Base-by-base conservation (phyloP, 2,797 vertebrate genomes). In the Toxotes lorentzi region DNA sequence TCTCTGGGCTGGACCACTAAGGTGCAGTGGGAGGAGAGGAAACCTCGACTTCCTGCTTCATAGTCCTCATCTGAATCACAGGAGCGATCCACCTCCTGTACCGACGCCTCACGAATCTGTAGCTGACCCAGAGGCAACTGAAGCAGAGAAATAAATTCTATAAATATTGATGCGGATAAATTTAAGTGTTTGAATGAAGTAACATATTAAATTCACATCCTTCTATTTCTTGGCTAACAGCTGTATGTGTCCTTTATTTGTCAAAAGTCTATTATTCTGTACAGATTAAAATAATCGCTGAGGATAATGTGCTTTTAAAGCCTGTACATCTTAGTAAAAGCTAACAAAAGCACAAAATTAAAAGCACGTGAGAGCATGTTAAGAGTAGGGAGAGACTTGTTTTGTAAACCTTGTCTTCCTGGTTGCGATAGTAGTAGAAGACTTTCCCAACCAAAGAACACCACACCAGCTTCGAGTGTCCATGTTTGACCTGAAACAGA, bases 11-110 rank as follows among this genome's bases (percentile, higher is more conserved):
- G 96, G 80, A 98, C 95, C 92, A 96, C 96, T 84, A 99, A 2
- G 0, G 98, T 99, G 88, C 94, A 97, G 88, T 98, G 97, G 21
- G 97, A 98, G 21, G 98, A 98, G 1, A 98, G 92, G 86, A 98
- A 93, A 11, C 95, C 95, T 40, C 96, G 85, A 47, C 95, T 94
- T 53, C 96, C 95, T 0, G 96, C 93, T 88, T 99, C 97, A 10
- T 98, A 99, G 92, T 99, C 98, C 88, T 98, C 97, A 2, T 99
- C 97, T 0, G 97, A 99, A 86, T 99, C 97, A 84, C 97, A 98
- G 75, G 97, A 99, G 40, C 97, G 96, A 79, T 99, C 98, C 24
- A 99, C 97, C 89, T 99, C 97, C 88, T 96, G 95, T 50, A 98
- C 94, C 11, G 79, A 92, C 0, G 97, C 97, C 11, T 96, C 95